These are phyloP conservation scores for Ptychoptera contaminata DNA, from an alignment of 2,888 invertebrate genomes.

Conservation along the genomic window DNA sequence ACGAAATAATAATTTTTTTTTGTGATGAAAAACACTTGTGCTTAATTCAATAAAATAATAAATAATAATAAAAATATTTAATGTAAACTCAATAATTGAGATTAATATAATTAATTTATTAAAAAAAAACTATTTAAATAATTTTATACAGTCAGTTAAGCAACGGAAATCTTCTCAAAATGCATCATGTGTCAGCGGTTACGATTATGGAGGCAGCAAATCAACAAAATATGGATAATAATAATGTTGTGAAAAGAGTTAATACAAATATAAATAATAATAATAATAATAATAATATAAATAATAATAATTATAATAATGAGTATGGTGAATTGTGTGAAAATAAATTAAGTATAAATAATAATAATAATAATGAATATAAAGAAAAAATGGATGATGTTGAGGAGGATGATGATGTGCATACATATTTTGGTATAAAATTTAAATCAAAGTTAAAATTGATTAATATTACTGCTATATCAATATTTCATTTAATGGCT, in stretches of 20 bases:
- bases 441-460: constrained; percentile 48
- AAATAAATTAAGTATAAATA: background rate
- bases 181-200: constrained; percentile 1
- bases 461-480: constrained; percentile 41
- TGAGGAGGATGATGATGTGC: constrained; percentile 10
- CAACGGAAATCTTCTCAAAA: too few species aligned
- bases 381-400: background rate
- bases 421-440: constrained; percentile 23
- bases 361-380: constrained; percentile 3
- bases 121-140: too few species aligned
- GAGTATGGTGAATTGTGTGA: constrained; percentile 1
- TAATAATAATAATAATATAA: constrained; percentile 1
- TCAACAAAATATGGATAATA: background rate
- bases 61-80: too few species aligned
- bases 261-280: background rate
- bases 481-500: constrained; percentile 34
- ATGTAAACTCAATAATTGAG: too few species aligned
- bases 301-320: constrained; percentile 3
- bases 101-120: too few species aligned
- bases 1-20: too few species aligned
- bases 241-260: background rate
- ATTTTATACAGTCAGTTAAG: too few species aligned
- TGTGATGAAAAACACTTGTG: too few species aligned
- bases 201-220: background rate
- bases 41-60: too few species aligned